Evolutionary conservation across 2,888 invertebrate species (phyloP), one percentile per base, ranked within the genome.

Genomic region (Rapana venosa): DNA sequence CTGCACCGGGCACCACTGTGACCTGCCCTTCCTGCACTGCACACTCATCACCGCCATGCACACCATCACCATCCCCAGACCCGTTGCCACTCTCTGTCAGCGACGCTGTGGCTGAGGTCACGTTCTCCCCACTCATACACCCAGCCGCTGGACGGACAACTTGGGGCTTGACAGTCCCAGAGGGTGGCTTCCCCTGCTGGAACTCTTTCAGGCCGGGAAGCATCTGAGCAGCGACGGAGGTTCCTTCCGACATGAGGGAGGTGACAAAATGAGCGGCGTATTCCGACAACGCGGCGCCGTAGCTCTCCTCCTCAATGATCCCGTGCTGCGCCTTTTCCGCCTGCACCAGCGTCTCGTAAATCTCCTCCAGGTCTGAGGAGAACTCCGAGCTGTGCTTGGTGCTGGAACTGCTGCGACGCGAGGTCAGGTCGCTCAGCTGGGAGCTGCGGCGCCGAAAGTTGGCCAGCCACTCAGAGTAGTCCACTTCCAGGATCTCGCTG

Each of bases 371-470:
- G 89, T 95, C 95, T 13, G 95, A 95, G 87, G 95, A 95, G 90
- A 95, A 93, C 88, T 95, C 95, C 0, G 95, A 95, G 90, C 95
- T 95, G 89, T 94, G 93, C 47, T 95, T 93, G 0, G 94, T 94
- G 81, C 94, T 94, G 86, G 94, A 93, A 88, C 94, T 94, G 96
- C 96, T 98, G 97, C 74, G 92, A 4, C 95, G 92, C 0, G 95
- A 94, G n/a, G 94, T 93, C n/a, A 95, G 86, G 87, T 95, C 95
- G 90, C 95, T 95, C 88, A 95, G 90, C 91, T 95, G 95, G 11
- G 95, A 95, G 90, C 95, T 95, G 35, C 95, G 90, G 74, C 95
- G 92, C 77, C 95, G 92, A 86, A 94, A 93, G 74, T 94, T 92
- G 32, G 92, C 91, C 90, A 94, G 92, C 93, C 94, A 95, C 35